Base-by-base conservation (phyloP, 2,888 invertebrate genomes). In the Ormia ochracea region DNA sequence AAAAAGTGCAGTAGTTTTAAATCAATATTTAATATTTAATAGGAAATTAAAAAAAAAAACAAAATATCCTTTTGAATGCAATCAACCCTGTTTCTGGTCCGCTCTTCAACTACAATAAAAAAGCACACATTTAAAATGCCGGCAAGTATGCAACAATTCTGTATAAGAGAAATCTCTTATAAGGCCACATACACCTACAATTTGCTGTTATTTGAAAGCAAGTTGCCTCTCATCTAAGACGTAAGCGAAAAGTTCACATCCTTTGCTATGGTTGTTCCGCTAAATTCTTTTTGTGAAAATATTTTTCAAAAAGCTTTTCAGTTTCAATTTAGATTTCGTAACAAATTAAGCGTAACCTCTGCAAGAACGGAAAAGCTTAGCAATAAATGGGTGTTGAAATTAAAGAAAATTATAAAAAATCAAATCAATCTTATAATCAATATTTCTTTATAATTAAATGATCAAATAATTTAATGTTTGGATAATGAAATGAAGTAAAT, bases 321-420 rank as follows among this genome's bases (percentile, higher is more conserved):
- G 80, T 80, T 80, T 70, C 50, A 61, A 50, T 80, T 76, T 73
- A 80, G 72, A 80, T 80, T 72, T 80, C 76, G 76, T 76, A 80
- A 76, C 66, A 54, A 45, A 76, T 54, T 50, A 76, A 75, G 65
- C 76, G 76, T 61, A 63, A 73, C 76, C 76, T 80, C 65, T 23
- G 7, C 28, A 10, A 31, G 33, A 56, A 19, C 68, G 80, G 75
- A 41, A n/a, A 19, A 45, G 63, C 33, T 10, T 17, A 36, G 45
- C 12, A 31, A 19, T 68, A n/a, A 17, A 63, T 6, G 4, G 7
- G 61, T 66, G 58, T 70, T 17, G 6, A 58, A 56, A 26, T 48
- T 28, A 21, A 31, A 58, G 33, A 17, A 54, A 48, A 41, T 36
- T 6, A n/a, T 3, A 3, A 38, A 56, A 23, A 1, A 3, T n/a